Conservation (phyloP, 1,140 invertebrate genomes). For the Lamellibrachia luymesi region DNA sequence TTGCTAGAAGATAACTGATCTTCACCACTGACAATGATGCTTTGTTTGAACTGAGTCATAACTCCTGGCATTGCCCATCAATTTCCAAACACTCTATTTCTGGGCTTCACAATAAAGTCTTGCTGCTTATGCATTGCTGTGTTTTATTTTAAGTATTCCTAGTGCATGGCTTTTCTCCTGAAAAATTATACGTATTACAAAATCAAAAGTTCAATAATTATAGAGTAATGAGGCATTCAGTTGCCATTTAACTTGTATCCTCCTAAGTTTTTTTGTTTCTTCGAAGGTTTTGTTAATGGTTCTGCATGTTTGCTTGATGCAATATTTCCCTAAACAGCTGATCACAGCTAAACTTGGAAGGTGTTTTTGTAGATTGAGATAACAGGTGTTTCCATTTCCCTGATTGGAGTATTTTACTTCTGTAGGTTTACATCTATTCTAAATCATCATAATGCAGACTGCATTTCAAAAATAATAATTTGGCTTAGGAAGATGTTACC, state of each 20-base stretch:
- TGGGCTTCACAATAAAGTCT: not conserved
- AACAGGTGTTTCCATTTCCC: not conserved
- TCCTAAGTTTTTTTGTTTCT: too few species aligned
- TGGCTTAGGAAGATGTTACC: too few species aligned
- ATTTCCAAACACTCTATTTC: not conserved
- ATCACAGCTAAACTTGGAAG: too few species aligned
- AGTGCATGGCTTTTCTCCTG: not conserved
- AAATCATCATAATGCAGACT: not conserved
- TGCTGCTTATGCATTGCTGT: not conserved
- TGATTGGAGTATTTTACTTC: not conserved
- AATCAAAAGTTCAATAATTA: too few species aligned
- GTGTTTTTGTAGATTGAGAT: too few species aligned
- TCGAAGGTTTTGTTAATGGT: too few species aligned
- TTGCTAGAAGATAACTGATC: not conserved
- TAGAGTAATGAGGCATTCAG: too few species aligned
- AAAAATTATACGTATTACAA: too few species aligned
- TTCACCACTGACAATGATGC: not conserved
- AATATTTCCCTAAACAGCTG: too few species aligned
- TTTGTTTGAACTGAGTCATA: not conserved
- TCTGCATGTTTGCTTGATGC: too few species aligned
- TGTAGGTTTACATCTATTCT: not conserved
- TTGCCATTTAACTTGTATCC: too few species aligned
- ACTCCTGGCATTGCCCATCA: not conserved
- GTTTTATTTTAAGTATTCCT: not conserved
- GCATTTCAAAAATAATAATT: too few species aligned